Base-by-base conservation (phyloP, 2,888 invertebrate genomes). In the Suillia variegata region DNA sequence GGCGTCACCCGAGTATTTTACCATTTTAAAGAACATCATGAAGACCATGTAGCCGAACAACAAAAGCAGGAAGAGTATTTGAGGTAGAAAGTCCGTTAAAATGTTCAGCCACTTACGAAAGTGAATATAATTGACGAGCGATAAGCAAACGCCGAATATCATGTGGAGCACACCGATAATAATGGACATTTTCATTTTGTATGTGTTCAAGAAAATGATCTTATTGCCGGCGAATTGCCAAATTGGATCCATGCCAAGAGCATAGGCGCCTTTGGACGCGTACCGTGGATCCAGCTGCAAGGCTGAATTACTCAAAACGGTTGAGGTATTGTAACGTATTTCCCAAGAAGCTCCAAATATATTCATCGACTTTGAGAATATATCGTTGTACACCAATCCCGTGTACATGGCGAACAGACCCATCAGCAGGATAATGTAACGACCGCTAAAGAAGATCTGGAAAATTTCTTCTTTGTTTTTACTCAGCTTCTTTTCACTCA, bases 351-450 rank as follows among this genome's bases (percentile, higher is more conserved):
- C 92, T 0, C 95, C 94, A 82, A 98, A 98, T 45, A 98, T 86
- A 79, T 98, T 98, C 68, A 98, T 80, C 1, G 96, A 93, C 80
- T 97, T 98, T 31, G 97, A 95, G 85, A 98, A 99, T 34, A 94
- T 84, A 80, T 99, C 99, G 83, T 99, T 99, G 85, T 99, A 99
- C 64, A 99, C 91, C n/a, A 98, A 79, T 0, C 99, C 98, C 2
- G 98, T 98, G 84, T 99, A 99, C 83, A 98, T 90, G 0, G 98
- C 97, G 85, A 99, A 99, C 12, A 93, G 62, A 0, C 98, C 98
- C 98, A 99, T 99, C 48, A 99, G 85, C 6, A 98, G 85, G 56
- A 99, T 93, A 64, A 99, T 95, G 84, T 99, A 99, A 53, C 99
- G 93, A 1, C 98, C 98, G 65, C 93, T 93, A 82, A 98, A 98